A percentile compares a stretch with the other conserved stretches of the same genome.
These are phyloP conservation scores for Aspidiotus rigidus DNA, from an alignment of 2,888 invertebrate species.

Conservation along the genomic window DNA sequence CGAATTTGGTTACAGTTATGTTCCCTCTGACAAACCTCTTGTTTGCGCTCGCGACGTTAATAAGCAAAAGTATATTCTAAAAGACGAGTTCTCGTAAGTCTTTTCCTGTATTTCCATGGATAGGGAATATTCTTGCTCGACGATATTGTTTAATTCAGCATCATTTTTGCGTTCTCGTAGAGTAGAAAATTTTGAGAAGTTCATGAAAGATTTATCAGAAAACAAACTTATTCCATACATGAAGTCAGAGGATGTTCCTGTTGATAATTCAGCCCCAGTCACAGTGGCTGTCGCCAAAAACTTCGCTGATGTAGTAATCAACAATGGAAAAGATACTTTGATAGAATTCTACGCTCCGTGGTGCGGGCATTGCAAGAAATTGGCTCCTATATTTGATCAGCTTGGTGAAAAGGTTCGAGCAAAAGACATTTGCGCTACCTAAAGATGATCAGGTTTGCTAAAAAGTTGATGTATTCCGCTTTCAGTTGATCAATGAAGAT, in stretches of 20 bases:
- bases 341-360: conserved; percentile 99
- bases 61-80: conserved; percentile 82
- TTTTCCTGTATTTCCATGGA: conserved; percentile 20
- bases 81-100: conserved; percentile 75
- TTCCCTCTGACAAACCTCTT: conserved; percentile 79
- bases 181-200: conserved; percentile 71
- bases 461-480: conserved; percentile 28
- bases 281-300: conserved; percentile 92
- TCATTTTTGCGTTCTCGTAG: conserved; percentile 45
- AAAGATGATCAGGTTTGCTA: conserved; percentile 1
- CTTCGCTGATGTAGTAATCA: conserved; percentile 86
- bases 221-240: conserved; percentile 81
- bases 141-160: not conserved
- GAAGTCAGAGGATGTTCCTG: conserved; percentile 91
- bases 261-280: conserved; percentile 69
- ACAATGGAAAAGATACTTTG: conserved; percentile 84
- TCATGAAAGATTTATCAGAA: conserved; percentile 71
- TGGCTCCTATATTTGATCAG: conserved; percentile 88
- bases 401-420: conserved; percentile 66
- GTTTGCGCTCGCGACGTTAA: conserved; percentile 72
- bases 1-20: conserved; percentile 84
- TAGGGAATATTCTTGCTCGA: not conserved
- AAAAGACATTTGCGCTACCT: not conserved
- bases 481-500: conserved; percentile 68
- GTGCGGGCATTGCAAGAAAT: conserved; percentile 97